These are phyloP conservation scores for Mungos mungo DNA, from an alignment of 2,113 vertebrate genomes.

Conservation along the genomic window DNA sequence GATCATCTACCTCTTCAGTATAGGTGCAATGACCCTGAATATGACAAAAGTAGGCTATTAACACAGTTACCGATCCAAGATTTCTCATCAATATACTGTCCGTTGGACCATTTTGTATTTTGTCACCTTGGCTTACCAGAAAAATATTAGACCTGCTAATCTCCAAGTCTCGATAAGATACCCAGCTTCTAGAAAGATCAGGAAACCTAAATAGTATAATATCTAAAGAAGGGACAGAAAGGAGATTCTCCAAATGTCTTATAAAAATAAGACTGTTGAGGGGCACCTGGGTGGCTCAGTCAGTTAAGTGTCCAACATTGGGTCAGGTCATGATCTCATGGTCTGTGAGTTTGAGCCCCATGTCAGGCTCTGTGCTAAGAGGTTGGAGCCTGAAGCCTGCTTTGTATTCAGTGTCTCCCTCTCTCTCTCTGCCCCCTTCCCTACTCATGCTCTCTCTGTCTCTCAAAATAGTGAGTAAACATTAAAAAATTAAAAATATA, in stretches of 20 bases:
- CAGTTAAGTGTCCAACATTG: too few relatives aligned
- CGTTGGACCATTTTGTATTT: background rate
- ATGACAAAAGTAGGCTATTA: background rate
- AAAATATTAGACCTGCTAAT: background rate
- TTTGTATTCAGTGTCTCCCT: too few relatives aligned
- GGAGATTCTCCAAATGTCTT: background rate
- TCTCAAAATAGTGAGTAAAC: too few relatives aligned
- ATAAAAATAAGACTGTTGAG: background rate
- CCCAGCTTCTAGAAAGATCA: background rate
- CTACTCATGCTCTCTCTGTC: too few relatives aligned
- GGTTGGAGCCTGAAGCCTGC: too few relatives aligned
- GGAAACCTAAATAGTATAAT: background rate
- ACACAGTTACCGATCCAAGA: background rate
- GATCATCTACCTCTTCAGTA: background rate
- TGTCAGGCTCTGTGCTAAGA: too few relatives aligned
- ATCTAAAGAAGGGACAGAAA: background rate
- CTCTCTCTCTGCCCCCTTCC: too few relatives aligned
- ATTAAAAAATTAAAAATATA: too few relatives aligned
- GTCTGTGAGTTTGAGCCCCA: too few relatives aligned
- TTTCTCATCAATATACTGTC: background rate
- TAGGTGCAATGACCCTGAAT: background rate
- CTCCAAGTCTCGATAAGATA: background rate
- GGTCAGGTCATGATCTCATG: too few relatives aligned
- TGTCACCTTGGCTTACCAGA: background rate
- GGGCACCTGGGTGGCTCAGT: too few relatives aligned